These are phyloP conservation scores for Mungos mungo DNA, from an alignment of 2,113 vertebrate genomes.

Conservation along the genomic window DNA sequence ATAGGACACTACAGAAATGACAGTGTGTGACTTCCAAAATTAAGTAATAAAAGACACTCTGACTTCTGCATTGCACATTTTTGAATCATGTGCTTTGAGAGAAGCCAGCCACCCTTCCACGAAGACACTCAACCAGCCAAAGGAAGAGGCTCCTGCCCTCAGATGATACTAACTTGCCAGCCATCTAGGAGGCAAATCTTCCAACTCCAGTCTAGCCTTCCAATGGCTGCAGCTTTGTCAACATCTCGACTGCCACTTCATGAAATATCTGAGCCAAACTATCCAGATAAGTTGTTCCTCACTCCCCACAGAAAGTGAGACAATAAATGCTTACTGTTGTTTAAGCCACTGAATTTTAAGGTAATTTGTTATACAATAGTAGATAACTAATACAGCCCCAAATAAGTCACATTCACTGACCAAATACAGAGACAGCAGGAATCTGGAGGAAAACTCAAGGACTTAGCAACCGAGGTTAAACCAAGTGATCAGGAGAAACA, in stretches of 20 bases:
- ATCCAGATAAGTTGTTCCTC: neutral
- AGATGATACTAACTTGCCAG: neutral
- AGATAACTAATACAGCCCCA: neutral
- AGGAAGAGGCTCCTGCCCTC: too few species aligned
- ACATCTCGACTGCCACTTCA: neutral
- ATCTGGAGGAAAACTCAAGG: neutral
- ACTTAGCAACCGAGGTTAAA: neutral
- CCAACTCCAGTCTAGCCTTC: neutral
- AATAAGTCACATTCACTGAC: neutral
- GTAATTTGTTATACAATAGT: neutral
- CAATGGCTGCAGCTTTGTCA: neutral
- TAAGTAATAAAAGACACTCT: neutral
- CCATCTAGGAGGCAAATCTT: constrained; percentile 8
- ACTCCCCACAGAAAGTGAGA: neutral
- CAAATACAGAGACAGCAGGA: neutral
- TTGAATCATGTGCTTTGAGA: neutral
- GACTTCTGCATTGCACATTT: neutral
- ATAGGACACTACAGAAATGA: neutral
- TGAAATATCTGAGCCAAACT: constrained; percentile 1
- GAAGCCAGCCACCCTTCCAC: neutral
- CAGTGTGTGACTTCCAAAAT: neutral
- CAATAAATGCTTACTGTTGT: neutral
- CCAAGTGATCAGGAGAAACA: neutral
- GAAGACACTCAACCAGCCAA: neutral
- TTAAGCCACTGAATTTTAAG: neutral